These are phyloP conservation scores for Chouioia cunea DNA, from an alignment of 2,888 invertebrate species.

Conservation along the genomic window DNA sequence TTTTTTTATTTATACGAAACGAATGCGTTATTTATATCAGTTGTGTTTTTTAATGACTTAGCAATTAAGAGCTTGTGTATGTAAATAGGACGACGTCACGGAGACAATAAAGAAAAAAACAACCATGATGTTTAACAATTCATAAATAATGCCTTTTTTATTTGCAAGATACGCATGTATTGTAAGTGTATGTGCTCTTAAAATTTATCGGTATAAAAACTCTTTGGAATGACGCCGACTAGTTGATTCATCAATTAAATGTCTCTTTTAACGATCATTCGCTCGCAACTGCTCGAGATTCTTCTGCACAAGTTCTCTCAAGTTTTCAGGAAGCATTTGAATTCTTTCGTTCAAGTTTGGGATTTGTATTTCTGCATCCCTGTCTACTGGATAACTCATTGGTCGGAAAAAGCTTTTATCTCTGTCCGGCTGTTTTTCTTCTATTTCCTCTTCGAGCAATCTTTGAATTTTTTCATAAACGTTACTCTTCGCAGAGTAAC, in stretches of 20 bases:
- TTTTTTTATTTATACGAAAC: too few species aligned
- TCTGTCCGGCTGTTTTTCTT: background rate
- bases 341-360: too few species aligned
- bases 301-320: conserved; percentile 60
- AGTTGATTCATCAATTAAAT: conserved; percentile 30
- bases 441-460: background rate
- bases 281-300: conserved; percentile 58
- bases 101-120: conserved; percentile 17
- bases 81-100: too few species aligned
- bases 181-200: conserved; percentile 22
- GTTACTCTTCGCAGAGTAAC: conserved; percentile 33
- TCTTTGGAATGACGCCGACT: conserved; percentile 42
- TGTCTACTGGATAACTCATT: too few species aligned
- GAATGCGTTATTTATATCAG: too few species aligned
- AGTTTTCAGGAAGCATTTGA: conserved; percentile 49
- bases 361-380: too few species aligned
- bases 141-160: conserved; percentile 46
- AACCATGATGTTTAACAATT: conserved; percentile 39
- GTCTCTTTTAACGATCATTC: conserved; percentile 10
- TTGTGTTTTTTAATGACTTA: too few species aligned
- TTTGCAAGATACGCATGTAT: conserved; percentile 34
- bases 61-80: too few species aligned
- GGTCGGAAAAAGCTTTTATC: too few species aligned
- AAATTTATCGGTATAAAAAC: conserved; percentile 46
- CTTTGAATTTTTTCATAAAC: conserved; percentile 15